phyloP scores from a whole-genome alignment of 2,797 vertebrate genomes.

The Syngnathus rostellatus region DNA sequence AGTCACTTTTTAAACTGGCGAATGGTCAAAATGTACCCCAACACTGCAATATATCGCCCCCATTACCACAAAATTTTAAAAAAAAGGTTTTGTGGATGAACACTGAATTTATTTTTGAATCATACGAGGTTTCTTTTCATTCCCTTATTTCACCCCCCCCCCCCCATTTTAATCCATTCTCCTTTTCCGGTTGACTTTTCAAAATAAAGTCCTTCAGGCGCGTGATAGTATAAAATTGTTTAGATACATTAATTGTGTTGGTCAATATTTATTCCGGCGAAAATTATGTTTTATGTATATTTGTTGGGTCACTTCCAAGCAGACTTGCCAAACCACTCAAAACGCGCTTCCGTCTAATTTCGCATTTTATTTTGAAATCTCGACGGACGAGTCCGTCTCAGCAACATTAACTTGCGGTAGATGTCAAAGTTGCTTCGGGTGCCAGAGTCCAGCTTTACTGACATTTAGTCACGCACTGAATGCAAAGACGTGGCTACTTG shows the following conservation, averaged over 20 bases:
- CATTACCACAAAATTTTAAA: too few species aligned
- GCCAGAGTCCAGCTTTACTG: conserved; percentile 27
- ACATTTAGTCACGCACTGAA: neutral
- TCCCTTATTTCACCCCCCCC: neutral
- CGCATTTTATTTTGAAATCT: neutral
- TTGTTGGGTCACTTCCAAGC: neutral
- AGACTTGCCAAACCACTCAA: neutral
- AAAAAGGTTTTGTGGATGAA: neutral
- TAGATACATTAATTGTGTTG: neutral
- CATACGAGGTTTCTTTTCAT: neutral
- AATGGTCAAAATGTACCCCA: too few species aligned
- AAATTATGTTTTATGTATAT: neutral
- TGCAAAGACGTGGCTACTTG: neutral
- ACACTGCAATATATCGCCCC: too few species aligned
- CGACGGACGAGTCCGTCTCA: neutral
- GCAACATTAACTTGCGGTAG: rapidly evolving
- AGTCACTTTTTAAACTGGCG: too few species aligned
- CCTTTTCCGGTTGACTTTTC: neutral
- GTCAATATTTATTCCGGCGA: neutral
- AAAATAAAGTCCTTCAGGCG: neutral
- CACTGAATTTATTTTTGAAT: neutral
- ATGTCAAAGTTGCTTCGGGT: neutral
- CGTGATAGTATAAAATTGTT: neutral
- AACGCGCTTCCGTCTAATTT: neutral
- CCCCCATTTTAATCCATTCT: neutral